These are phyloP conservation scores for Carollia perspicillata DNA, from an alignment of 2,113 vertebrate genomes.

Conservation along the genomic window DNA sequence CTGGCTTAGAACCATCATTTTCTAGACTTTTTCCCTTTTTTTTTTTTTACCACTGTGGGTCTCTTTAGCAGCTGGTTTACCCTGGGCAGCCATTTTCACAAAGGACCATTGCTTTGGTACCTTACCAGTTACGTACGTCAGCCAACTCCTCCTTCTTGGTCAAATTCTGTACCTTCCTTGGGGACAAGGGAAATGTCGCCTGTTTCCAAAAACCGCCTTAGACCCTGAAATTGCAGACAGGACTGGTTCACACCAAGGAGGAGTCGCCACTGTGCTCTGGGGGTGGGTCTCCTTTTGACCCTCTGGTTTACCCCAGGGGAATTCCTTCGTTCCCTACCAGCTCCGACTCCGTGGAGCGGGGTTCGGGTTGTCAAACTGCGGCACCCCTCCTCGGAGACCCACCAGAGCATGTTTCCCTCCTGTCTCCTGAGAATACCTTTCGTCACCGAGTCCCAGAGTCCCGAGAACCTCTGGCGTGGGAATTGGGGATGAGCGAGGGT, in stretches of 20 bases:
- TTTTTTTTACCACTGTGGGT: accelerated
- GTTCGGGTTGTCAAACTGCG: not conserved
- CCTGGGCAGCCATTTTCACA: not conserved
- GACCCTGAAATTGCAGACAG: not conserved
- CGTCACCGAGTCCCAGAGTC: not conserved
- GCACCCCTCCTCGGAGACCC: not conserved
- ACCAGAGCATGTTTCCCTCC: accelerated
- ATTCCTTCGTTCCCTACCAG: not conserved
- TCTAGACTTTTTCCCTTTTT: not conserved
- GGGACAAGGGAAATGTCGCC: not conserved
- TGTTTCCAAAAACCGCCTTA: not conserved
- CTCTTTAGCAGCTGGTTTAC: not conserved
- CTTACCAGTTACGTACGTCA: not conserved
- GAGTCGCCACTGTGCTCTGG: too few relatives aligned
- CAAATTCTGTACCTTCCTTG: not conserved
- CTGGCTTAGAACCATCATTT: not conserved
- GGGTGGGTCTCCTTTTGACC: not conserved
- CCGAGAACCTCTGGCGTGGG: not conserved
- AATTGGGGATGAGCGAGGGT: not conserved
- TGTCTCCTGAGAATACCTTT: not conserved
- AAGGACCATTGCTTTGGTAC: not conserved
- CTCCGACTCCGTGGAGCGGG: not conserved
- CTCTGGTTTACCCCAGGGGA: too few relatives aligned
- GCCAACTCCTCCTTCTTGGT: not conserved
- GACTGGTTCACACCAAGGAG: accelerated